phyloP scores from a whole-genome alignment of 1,140 invertebrate species.

The Elysia chlorotica region DNA sequence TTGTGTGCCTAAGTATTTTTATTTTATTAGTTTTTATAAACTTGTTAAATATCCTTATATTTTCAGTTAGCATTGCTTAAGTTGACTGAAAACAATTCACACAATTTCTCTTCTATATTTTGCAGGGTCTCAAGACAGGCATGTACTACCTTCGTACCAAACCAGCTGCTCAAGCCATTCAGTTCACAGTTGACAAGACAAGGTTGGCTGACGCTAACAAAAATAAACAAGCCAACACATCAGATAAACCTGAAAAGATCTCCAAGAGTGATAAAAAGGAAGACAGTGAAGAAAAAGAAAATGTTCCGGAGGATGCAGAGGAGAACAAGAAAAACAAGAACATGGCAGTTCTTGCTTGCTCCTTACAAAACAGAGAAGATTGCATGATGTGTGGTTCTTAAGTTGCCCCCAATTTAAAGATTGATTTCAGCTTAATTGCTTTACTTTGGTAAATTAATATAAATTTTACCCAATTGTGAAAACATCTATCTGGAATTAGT shows the following conservation, averaged over 20 bases:
- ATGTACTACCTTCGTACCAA: slow-evolving; percentile 99
- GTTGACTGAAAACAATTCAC: no score
- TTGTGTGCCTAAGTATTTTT: no score
- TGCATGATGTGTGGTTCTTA: slow-evolving; percentile 72
- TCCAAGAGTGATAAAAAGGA: neutral
- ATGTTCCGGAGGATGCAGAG: slow-evolving; percentile 17
- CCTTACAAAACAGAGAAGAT: slow-evolving; percentile 87
- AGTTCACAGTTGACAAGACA: slow-evolving; percentile 96
- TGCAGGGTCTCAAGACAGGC: slow-evolving; percentile 92
- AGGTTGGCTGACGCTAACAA: slow-evolving; percentile 65
- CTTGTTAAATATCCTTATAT: no score
- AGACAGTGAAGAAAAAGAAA: slow-evolving; percentile 7
- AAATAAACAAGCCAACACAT: neutral
- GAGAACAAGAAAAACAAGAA: slow-evolving; percentile 62
- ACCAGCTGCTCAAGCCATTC: slow-evolving; percentile 93
- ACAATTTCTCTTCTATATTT: neutral
- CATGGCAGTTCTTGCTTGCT: slow-evolving; percentile 80
- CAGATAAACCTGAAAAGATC: neutral
- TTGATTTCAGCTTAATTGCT: neutral
- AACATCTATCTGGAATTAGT: neutral
- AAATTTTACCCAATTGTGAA: neutral
- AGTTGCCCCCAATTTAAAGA: neutral
- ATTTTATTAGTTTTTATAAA: no score
- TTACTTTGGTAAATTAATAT: neutral
- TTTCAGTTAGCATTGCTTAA: no score